Conservation (phyloP, 1,140 invertebrate species). For the Drosophila bocki region DNA sequence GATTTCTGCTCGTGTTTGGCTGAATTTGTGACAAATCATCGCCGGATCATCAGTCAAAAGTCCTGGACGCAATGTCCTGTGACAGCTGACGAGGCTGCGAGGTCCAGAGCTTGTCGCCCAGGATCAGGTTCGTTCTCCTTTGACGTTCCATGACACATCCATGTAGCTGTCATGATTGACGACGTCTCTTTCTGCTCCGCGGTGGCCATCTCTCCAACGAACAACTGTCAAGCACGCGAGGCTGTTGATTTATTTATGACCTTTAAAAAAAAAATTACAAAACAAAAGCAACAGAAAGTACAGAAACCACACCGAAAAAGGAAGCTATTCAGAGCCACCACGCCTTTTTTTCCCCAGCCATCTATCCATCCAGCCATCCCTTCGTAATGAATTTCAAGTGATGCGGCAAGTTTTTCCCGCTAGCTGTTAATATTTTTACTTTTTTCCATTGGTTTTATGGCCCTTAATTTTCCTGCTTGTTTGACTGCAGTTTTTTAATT, state of each 20-base stretch:
- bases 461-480: conserved; percentile 64
- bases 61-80: conserved; percentile 49
- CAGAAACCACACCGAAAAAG: conserved; percentile 34
- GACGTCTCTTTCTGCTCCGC: conserved; percentile 36
- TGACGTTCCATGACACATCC: conserved; percentile 80
- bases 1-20: conserved; percentile 6
- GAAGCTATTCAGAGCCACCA: conserved; percentile 61
- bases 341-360: conserved; percentile 30
- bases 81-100: conserved; percentile 72
- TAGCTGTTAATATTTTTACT: conserved; percentile 21
- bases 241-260: conserved; percentile 80
- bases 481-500: conserved; percentile 67
- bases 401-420: conserved; percentile 67
- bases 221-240: conserved; percentile 71
- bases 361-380: conserved; percentile 18
- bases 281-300: conserved; percentile 18
- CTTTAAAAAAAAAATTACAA: conserved; percentile 17
- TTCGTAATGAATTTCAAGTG: conserved; percentile 79
- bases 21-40: conserved; percentile 70
- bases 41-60: conserved; percentile 73
- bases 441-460: conserved; percentile 60
- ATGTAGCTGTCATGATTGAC: conserved; percentile 82
- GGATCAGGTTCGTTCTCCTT: conserved; percentile 30
- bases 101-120: conserved; percentile 11
- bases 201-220: conserved; percentile 44